Evolutionary conservation across 2,113 vertebrate species (phyloP).

Genomic region (Salvelinus alpinus): DNA sequence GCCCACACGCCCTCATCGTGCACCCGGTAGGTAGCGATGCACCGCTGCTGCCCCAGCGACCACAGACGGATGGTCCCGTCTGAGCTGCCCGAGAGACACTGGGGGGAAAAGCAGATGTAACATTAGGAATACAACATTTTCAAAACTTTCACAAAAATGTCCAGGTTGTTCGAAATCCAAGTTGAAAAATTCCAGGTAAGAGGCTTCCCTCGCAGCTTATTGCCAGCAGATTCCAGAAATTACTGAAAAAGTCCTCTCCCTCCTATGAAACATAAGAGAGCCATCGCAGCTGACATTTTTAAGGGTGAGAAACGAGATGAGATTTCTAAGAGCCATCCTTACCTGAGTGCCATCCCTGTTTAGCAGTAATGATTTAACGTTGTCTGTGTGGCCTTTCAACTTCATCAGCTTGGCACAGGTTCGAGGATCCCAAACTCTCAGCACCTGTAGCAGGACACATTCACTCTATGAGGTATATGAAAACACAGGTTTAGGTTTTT

Average conservation of each 20-base stretch:
- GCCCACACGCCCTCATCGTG: conserved; percentile 91
- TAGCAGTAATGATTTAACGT: conserved; percentile 84
- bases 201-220: no score
- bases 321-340: not conserved
- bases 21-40: conserved; percentile 87
- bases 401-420: conserved; percentile 91
- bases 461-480: not conserved
- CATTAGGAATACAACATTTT: no score
- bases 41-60: conserved; percentile 89
- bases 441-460: conserved; percentile 67
- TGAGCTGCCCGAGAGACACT: conserved; percentile 91
- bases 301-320: not conserved
- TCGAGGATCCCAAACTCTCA: conserved; percentile 87
- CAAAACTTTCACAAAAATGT: no score
- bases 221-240: no score
- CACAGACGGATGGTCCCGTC: conserved; percentile 88
- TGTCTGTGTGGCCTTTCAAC: conserved; percentile 88
- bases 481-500: no score
- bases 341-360: conserved; percentile 90
- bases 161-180: no score
- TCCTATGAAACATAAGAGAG: no score
- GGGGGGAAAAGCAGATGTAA: conserved; percentile 6
- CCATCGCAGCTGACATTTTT: no score
- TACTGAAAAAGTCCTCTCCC: no score
- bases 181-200: not conserved